These are phyloP conservation scores for Ischnus inquisitorius DNA, from an alignment of 2,888 invertebrate species.

Conservation along the genomic window DNA sequence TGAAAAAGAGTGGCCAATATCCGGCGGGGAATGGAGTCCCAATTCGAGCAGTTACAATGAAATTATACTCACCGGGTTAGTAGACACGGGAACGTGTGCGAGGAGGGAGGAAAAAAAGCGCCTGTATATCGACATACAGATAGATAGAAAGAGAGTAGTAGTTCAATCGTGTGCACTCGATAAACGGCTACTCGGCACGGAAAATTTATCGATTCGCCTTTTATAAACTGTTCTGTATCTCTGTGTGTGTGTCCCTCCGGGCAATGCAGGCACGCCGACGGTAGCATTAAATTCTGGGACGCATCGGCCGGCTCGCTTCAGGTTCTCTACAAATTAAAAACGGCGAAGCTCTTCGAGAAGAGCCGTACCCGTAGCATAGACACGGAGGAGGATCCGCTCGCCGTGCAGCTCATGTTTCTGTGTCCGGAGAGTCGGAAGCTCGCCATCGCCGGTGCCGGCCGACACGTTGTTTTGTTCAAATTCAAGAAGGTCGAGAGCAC, in stretches of 20 bases:
- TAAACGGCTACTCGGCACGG: not conserved
- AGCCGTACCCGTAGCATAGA: constrained; percentile 89
- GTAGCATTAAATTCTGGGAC: constrained; percentile 99
- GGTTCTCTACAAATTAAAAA: constrained; percentile 98
- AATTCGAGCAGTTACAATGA: constrained; percentile 99
- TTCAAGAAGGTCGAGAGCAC: constrained; percentile 96
- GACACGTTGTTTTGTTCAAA: constrained; percentile 97
- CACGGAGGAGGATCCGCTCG: constrained; percentile 94
- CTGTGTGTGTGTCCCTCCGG: not conserved
- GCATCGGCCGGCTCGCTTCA: constrained; percentile 98
- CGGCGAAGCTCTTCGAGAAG: constrained; percentile 95
- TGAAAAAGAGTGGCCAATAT: constrained; percentile 98
- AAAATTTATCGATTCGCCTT: constrained; percentile 12
- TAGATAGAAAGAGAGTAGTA: too few relatives aligned
- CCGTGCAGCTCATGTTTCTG: constrained; percentile 95
- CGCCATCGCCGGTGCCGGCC: constrained; percentile 95
- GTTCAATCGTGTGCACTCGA: not conserved
- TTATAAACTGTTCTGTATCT: constrained; percentile 12
- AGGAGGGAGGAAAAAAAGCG: too few relatives aligned
- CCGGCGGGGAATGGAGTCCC: constrained; percentile 98
- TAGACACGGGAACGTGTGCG: constrained; percentile 50
- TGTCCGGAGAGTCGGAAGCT: constrained; percentile 97
- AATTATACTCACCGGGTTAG: constrained; percentile 98
- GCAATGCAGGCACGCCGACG: constrained; percentile 96
- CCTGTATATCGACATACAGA: too few relatives aligned